These are phyloP conservation scores for Hydrotaea cyrtoneurina DNA, from an alignment of 2,888 invertebrate genomes.

Conservation along the genomic window DNA sequence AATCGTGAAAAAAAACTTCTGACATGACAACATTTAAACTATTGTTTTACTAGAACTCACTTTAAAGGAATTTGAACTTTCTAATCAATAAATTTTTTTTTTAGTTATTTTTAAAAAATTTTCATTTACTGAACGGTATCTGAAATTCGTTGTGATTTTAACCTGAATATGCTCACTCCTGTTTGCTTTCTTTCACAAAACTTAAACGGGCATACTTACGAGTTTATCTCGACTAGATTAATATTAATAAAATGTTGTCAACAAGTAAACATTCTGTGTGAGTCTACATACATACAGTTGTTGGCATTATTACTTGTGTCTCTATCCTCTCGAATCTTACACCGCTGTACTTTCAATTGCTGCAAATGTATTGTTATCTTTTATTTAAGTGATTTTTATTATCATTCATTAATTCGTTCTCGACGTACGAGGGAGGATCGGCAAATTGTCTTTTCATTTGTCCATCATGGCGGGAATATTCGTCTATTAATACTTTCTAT, in stretches of 20 bases:
- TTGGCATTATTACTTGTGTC: background rate
- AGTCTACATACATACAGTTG: background rate
- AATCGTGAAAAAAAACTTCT: too few relatives aligned
- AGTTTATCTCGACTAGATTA: constrained; percentile 22
- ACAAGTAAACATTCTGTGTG: constrained; percentile 1
- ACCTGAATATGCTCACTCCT: too few relatives aligned
- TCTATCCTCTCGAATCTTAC: background rate
- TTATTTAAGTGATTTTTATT: constrained; percentile 11
- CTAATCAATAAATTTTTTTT: too few relatives aligned
- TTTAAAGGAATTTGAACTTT: too few relatives aligned
- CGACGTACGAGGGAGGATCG: background rate
- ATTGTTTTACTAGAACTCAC: too few relatives aligned
- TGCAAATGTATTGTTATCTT: constrained; percentile 9
- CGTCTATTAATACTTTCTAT: too few relatives aligned
- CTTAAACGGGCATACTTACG: background rate
- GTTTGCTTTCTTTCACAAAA: background rate
- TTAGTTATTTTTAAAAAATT: too few relatives aligned
- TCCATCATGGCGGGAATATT: too few relatives aligned
- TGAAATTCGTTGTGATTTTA: background rate
- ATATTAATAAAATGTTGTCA: constrained; percentile 13
- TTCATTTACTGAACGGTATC: too few relatives aligned
- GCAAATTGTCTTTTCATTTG: background rate
- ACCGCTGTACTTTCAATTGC: constrained; percentile 5
- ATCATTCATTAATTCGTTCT: background rate
- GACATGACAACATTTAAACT: too few relatives aligned